Conservation (phyloP, 2,113 vertebrate species). For the Calyptomena viridis region DNA sequence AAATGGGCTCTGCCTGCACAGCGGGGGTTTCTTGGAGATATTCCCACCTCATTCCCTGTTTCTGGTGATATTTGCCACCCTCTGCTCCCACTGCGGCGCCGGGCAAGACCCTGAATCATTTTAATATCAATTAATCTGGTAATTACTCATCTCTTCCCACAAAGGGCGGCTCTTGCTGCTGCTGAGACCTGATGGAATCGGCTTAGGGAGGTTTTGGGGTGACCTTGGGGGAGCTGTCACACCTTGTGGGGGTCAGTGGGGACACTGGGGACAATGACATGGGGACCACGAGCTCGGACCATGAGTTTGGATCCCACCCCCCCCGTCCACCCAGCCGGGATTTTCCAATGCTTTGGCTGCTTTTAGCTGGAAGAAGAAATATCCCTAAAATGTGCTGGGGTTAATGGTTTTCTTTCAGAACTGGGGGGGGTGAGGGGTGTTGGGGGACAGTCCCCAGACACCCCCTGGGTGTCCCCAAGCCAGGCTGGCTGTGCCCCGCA, state of each 20-base stretch:
- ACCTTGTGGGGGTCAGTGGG: not conserved
- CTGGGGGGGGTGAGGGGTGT: not conserved
- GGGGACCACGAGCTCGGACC: fast-evolving
- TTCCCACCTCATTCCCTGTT: fast-evolving
- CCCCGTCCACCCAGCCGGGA: fast-evolving
- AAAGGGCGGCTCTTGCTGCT: not conserved
- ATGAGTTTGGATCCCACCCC: no score
- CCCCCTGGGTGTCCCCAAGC: not conserved
- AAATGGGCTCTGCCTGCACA: not conserved
- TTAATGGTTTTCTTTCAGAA: not conserved
- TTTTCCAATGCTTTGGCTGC: fast-evolving
- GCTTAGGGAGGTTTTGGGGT: not conserved
- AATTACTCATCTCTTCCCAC: not conserved
- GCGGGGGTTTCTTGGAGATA: not conserved
- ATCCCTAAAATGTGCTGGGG: fast-evolving
- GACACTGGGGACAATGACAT: fast-evolving
- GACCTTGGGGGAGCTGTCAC: not conserved
- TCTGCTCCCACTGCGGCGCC: fast-evolving
- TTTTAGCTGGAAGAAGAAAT: not conserved
- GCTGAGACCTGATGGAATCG: not conserved
- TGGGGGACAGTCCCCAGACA: not conserved
- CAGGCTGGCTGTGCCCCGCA: not conserved
- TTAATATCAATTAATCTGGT: not conserved
- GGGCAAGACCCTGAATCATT: fast-evolving
- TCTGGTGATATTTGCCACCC: fast-evolving